Conservation (phyloP, 2,797 vertebrate genomes). For the Muscicapa comitata region DNA sequence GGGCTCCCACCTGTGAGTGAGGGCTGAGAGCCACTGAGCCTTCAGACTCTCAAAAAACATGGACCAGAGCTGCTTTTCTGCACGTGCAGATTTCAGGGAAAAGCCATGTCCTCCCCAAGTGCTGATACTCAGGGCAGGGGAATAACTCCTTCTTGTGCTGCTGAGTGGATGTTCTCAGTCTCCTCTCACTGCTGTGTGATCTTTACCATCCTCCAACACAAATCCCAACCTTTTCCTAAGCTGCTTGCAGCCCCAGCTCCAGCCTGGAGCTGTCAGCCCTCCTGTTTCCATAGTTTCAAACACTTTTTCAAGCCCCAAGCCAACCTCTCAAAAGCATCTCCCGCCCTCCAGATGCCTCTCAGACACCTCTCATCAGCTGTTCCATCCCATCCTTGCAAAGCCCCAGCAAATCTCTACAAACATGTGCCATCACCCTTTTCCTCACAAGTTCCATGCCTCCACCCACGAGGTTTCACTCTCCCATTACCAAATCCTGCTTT, state of each 20-base stretch:
- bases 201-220: neutral
- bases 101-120: neutral
- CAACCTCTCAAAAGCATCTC: neutral
- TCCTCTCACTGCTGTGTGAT: neutral
- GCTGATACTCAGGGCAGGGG: neutral
- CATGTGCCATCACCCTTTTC: neutral
- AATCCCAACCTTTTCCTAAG: neutral
- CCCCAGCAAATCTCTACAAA: neutral
- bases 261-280: neutral
- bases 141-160: neutral
- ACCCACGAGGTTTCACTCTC: neutral
- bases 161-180: neutral
- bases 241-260: neutral
- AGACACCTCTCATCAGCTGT: neutral
- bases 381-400: neutral
- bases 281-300: neutral
- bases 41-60: accelerated
- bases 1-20: neutral
- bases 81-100: accelerated
- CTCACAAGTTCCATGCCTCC: conserved; percentile 33
- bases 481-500: neutral
- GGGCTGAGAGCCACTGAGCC: neutral
- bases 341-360: neutral
- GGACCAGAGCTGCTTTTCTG: neutral
- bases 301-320: neutral